phyloP scores from a whole-genome alignment of 2,888 invertebrate genomes.

The Crioceris asparagi region DNA sequence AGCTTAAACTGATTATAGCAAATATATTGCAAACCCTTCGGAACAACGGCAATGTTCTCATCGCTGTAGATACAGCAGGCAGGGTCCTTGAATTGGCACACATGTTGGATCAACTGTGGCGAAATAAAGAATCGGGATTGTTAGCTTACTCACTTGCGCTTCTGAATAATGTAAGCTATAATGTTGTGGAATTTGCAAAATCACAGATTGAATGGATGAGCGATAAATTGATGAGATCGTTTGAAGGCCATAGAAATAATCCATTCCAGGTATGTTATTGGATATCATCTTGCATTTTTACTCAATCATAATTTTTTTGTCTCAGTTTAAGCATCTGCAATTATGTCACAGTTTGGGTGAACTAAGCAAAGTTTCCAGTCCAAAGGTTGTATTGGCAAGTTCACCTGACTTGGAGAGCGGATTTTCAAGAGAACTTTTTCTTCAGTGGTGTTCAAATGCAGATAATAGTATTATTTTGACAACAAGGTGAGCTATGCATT shows the following conservation, averaged over 20 bases:
- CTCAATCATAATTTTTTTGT: too few relatives aligned
- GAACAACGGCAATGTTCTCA: slow-evolving; percentile 88
- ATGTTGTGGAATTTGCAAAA: slow-evolving; percentile 97
- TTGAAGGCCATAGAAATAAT: slow-evolving; percentile 81
- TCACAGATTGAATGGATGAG: slow-evolving; percentile 99
- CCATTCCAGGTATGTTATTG: slow-evolving; percentile 44
- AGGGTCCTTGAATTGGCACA: slow-evolving; percentile 92
- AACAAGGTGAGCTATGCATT: slow-evolving; percentile 56
- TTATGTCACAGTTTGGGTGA: slow-evolving; percentile 89
- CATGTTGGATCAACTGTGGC: slow-evolving; percentile 90
- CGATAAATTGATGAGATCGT: slow-evolving; percentile 89
- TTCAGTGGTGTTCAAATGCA: slow-evolving; percentile 85
- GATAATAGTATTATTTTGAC: slow-evolving; percentile 94
- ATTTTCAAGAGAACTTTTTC: slow-evolving; percentile 86
- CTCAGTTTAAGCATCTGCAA: slow-evolving; percentile 73
- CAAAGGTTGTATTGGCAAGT: slow-evolving; percentile 92
- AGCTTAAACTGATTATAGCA: slow-evolving; percentile 42
- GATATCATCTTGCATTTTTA: too few relatives aligned
- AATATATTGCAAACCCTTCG: slow-evolving; percentile 89
- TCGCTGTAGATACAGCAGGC: slow-evolving; percentile 95
- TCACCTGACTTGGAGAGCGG: slow-evolving; percentile 92
- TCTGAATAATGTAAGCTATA: slow-evolving; percentile 93
- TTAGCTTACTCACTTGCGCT: slow-evolving; percentile 89
- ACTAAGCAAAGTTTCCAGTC: slow-evolving; percentile 74
- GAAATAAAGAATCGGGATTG: slow-evolving; percentile 90